These are phyloP conservation scores for Todus mexicanus DNA, from an alignment of 2,797 vertebrate species.

Conservation along the genomic window DNA sequence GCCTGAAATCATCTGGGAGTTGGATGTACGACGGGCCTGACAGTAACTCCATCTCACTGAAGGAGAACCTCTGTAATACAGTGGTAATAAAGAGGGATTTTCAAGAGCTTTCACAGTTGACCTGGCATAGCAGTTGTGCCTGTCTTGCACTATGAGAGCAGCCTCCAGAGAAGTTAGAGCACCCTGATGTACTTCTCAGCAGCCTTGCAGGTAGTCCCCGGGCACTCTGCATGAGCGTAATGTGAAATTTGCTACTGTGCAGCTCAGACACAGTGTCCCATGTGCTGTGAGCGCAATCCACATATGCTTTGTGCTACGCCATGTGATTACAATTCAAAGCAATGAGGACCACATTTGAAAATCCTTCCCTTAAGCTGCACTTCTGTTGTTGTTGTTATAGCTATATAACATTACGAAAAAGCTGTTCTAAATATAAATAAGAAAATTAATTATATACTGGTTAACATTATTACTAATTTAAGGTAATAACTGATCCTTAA, in stretches of 20 bases:
- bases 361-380: not conserved
- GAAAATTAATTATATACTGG: not conserved
- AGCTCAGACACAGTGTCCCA: fast-evolving
- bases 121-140: not conserved
- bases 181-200: not conserved
- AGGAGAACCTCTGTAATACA: not conserved
- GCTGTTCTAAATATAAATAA: not conserved
- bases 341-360: not conserved
- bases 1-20: not conserved
- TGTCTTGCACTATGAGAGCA: not conserved
- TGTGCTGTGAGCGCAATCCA: fast-evolving
- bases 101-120: not conserved
- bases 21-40: fast-evolving
- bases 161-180: not conserved
- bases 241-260: fast-evolving
- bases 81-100: not conserved
- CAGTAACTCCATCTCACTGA: not conserved
- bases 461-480: constrained; percentile 17
- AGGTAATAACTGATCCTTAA: not conserved
- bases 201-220: fast-evolving
- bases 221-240: fast-evolving
- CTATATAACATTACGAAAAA: not conserved
- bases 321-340: not conserved
- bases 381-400: not conserved
- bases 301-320: not conserved